phyloP scores from a whole-genome alignment of 2,113 vertebrate genomes.

The Antennarius striatus region DNA sequence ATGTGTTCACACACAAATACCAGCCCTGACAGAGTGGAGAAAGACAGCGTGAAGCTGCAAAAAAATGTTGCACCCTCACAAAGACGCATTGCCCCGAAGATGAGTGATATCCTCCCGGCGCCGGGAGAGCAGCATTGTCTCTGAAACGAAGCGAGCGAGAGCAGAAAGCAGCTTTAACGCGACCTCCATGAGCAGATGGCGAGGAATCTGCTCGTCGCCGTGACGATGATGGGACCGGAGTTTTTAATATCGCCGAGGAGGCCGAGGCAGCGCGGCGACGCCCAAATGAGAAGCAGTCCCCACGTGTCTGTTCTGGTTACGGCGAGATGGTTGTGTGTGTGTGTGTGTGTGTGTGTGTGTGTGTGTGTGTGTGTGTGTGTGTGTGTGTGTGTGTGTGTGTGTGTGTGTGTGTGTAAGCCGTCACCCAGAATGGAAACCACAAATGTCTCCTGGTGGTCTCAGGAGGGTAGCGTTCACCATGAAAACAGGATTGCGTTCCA shows the following conservation, averaged over 20 bases:
- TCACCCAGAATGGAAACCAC: conserved; percentile 37
- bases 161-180: conserved; percentile 43
- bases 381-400: conserved; percentile 41
- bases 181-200: conserved; percentile 66
- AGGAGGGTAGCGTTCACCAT: neutral
- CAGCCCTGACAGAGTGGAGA: conserved; percentile 54
- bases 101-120: conserved; percentile 16
- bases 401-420: conserved; percentile 37
- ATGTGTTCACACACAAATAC: conserved; percentile 66
- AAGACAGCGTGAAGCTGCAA: conserved; percentile 59
- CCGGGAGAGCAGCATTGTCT: conserved; percentile 19
- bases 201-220: conserved; percentile 65
- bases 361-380: conserved; percentile 24
- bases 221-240: conserved; percentile 69
- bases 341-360: conserved; percentile 32
- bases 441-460: conserved; percentile 23
- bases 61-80: conserved; percentile 51
- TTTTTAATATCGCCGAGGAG: conserved; percentile 68
- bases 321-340: conserved; percentile 36
- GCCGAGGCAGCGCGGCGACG: conserved; percentile 54
- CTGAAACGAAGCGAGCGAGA: too few relatives aligned
- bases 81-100: conserved; percentile 55
- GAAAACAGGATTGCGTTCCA: neutral
- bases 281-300: conserved; percentile 68
- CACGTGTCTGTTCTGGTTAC: conserved; percentile 66